Base-by-base conservation (phyloP, 2,888 invertebrate genomes). In the Leptinotarsa rubiginosa region DNA sequence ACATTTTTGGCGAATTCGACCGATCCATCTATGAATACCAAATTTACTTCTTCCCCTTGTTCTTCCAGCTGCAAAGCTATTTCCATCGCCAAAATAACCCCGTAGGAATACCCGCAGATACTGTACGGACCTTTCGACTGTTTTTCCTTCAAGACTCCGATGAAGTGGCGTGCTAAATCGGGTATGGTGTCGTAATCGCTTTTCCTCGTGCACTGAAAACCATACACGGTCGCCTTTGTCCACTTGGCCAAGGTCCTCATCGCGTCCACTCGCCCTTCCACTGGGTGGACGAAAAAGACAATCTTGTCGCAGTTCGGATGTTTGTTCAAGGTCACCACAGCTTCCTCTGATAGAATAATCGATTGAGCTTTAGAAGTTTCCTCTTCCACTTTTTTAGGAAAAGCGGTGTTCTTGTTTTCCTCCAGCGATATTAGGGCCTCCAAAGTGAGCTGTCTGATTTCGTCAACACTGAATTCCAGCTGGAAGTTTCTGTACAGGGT, bases 41-140 rank as follows among this genome's bases (percentile, higher is more conserved):
- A 12, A n/a, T 72, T 41, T 7, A 77, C 79, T 31, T 78, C 77
- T 18, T 78, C 78, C 1, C 71, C 75, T 1, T 16, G 49, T 47
- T 68, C 69, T 69, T 81, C 79, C 22, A 78, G 52, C 31, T 76
- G 76, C 10, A 78, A 22, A 22, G 69, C 79, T 25, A 79, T 77
- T 64, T 81, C 80, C 62, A 81, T 67, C 3, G 76, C 77, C 41
- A 81, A 20, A n/a, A 69, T 22, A 0, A 64, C 75, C 15, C 80
- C 80, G 54, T 73, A 81, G 1, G 80, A 80, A 65, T 80, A 81
- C 7, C 78, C 80, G 25, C 78, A 79, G 7, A 81, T n/a, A 18
- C 67, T 56, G 56, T 81, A 81, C 16, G 80, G 80, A 3, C 80
- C 80, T 13, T 50, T 62, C 7, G 50, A 25, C 62, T 79, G 79